Conservation (phyloP, 2,888 invertebrate species). For the Perdita meconis region DNA sequence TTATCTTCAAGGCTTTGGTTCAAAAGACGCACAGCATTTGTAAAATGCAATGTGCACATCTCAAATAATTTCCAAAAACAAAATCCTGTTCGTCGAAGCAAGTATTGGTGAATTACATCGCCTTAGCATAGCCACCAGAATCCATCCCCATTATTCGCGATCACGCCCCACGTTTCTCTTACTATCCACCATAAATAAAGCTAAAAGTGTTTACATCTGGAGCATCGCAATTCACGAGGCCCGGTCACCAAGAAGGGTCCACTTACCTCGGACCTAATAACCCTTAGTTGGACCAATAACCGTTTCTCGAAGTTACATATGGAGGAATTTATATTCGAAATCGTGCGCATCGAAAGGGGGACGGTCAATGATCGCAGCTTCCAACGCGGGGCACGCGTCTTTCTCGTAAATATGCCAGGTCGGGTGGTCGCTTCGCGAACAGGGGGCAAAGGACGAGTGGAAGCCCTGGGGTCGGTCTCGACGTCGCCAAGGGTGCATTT, state of each 20-base stretch:
- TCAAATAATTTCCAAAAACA: too few species aligned
- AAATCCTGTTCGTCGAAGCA: too few species aligned
- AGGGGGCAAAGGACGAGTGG: conserved; percentile 47
- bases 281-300: conserved; percentile 67
- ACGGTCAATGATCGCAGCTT: conserved; percentile 52
- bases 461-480: conserved; percentile 59
- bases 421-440: conserved; percentile 54
- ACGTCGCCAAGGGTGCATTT: conserved; percentile 83
- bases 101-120: too few species aligned
- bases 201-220: conserved; percentile 32
- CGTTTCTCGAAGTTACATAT: conserved; percentile 69
- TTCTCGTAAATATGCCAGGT: conserved; percentile 78
- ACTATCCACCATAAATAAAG: conserved; percentile 22
- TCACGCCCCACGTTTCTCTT: background rate
- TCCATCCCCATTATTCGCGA: background rate
- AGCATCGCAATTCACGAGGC: conserved; percentile 40
- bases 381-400: conserved; percentile 72
- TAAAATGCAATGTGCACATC: too few species aligned
- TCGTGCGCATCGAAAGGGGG: conserved; percentile 62
- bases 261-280: conserved; percentile 68
- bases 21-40: too few species aligned
- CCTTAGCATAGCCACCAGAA: too few species aligned
- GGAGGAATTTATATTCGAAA: conserved; percentile 76
- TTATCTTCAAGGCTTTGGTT: too few species aligned
- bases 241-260: conserved; percentile 53